phyloP scores from a whole-genome alignment of 2,113 vertebrate species.

The Nicator chloris region DNA sequence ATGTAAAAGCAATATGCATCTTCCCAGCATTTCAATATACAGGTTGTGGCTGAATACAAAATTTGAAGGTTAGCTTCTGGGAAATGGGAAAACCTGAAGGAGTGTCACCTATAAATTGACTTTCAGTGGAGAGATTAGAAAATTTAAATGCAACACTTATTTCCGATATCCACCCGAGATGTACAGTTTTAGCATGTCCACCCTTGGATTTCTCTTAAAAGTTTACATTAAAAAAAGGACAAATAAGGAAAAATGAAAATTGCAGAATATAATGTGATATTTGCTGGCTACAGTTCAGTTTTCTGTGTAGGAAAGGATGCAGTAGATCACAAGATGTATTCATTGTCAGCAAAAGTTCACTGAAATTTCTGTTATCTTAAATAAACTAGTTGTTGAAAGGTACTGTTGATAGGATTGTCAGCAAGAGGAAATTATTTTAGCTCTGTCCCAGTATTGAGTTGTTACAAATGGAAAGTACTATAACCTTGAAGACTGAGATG shows the following conservation, averaged over 20 bases:
- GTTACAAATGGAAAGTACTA: background rate
- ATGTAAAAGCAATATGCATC: background rate
- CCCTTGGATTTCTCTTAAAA: background rate
- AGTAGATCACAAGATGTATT: background rate
- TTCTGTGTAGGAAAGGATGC: background rate
- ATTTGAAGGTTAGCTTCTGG: background rate
- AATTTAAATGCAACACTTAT: background rate
- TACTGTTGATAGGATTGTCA: constrained; percentile 24
- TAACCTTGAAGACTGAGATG: background rate
- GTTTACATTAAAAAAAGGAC: background rate
- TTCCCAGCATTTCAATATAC: background rate
- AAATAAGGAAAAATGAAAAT: background rate
- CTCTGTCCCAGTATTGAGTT: background rate
- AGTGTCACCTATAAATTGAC: background rate
- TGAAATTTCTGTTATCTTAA: background rate
- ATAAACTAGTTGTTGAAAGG: constrained; percentile 3
- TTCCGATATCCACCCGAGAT: background rate
- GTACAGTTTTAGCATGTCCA: background rate
- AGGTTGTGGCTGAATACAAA: background rate
- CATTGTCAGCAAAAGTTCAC: background rate
- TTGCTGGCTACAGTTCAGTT: background rate
- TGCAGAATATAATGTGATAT: background rate
- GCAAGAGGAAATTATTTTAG: constrained; percentile 19
- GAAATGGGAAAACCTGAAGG: background rate
- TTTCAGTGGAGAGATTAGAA: background rate